These are phyloP conservation scores for Epinotia brunnichana DNA, from an alignment of 2,888 invertebrate species.

Conservation along the genomic window DNA sequence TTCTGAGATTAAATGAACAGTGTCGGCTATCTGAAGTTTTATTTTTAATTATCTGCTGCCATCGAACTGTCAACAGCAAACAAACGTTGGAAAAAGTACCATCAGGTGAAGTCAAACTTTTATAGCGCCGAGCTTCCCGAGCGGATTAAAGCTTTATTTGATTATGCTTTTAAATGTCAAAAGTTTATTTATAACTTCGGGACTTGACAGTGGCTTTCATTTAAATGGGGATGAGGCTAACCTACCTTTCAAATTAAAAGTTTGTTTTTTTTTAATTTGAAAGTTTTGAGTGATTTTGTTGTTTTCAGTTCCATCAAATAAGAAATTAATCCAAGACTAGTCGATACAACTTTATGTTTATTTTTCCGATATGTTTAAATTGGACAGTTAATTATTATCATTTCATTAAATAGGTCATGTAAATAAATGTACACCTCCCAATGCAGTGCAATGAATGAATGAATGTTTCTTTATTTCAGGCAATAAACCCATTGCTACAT, in stretches of 20 bases:
- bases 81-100: slow-evolving; percentile 31
- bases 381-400: no score
- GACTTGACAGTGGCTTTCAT: slow-evolving; percentile 3
- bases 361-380: no score
- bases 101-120: slow-evolving; percentile 33
- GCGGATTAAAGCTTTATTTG: slow-evolving; percentile 32
- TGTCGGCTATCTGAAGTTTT: slow-evolving; percentile 15
- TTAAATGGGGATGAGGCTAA: neutral
- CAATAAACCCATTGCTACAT: no score
- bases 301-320: no score
- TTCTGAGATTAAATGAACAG: neutral
- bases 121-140: slow-evolving; percentile 20
- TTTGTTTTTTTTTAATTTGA: no score
- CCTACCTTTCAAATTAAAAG: neutral
- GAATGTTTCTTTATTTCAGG: no score
- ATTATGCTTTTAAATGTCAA: slow-evolving; percentile 19
- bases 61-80: slow-evolving; percentile 37
- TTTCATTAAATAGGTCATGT: no score
- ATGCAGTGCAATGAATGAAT: no score
- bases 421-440: no score
- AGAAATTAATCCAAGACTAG: no score
- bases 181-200: slow-evolving; percentile 24
- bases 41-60: slow-evolving; percentile 29
- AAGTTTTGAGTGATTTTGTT: neutral
- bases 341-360: no score